Conservation (phyloP, 2,797 vertebrate genomes). For the Chiroxiphia lanceolata region DNA sequence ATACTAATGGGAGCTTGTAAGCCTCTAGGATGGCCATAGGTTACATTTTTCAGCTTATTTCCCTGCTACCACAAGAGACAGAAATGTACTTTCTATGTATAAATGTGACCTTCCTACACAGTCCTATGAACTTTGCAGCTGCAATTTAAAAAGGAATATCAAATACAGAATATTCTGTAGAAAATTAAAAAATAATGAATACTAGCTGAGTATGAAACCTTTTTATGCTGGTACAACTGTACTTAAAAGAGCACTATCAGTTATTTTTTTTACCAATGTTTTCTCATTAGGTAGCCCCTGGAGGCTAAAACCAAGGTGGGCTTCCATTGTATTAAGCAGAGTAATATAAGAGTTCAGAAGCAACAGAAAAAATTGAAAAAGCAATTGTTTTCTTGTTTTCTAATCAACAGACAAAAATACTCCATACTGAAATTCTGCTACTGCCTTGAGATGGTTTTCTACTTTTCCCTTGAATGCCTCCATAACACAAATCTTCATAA, state of each 20-base stretch:
- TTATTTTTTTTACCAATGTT: background rate
- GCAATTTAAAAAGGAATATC: background rate
- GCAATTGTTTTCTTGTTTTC: background rate
- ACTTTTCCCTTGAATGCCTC: background rate
- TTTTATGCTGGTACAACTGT: background rate
- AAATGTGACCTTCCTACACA: background rate
- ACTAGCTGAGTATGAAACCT: background rate
- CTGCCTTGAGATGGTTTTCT: background rate
- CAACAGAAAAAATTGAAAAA: background rate
- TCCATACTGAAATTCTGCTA: background rate
- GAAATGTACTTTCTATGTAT: background rate
- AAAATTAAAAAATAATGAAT: constrained; percentile 6
- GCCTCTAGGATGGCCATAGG: background rate
- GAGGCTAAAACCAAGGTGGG: background rate
- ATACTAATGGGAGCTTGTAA: constrained; percentile 6
- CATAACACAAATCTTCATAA: background rate
- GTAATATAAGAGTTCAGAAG: background rate
- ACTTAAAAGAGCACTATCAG: background rate
- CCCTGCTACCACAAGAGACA: background rate
- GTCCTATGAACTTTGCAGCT: background rate
- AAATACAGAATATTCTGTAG: background rate
- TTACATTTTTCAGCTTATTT: constrained; percentile 15
- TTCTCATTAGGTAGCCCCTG: background rate
- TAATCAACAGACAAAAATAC: background rate
- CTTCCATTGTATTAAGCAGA: background rate